phyloP scores from a whole-genome alignment of 1,140 invertebrate species.

The Drosophila melanogaster region DNA sequence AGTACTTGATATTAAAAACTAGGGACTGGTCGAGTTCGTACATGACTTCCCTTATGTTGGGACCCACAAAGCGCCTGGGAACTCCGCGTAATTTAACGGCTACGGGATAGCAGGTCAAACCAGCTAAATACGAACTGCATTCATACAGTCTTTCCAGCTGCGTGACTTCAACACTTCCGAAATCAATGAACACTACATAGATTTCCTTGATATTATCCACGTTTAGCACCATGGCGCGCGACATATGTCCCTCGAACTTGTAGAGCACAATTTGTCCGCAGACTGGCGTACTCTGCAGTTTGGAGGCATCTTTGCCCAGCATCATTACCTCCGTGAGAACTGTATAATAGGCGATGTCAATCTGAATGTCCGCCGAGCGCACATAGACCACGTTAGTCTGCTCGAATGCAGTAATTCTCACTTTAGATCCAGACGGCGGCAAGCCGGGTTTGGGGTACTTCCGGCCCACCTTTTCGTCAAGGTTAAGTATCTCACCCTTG shows the following conservation, averaged over 20 bases:
- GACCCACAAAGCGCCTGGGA: constrained; percentile 41
- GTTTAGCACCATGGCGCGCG: constrained; percentile 68
- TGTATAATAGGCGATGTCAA: constrained; percentile 56
- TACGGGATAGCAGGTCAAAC: constrained; percentile 52
- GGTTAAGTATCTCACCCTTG: constrained; percentile 2
- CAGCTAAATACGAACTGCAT: constrained; percentile 38
- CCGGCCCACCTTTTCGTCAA: neutral
- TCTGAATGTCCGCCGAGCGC: constrained; percentile 39
- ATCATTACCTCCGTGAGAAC: constrained; percentile 42
- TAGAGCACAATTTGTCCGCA: constrained; percentile 66
- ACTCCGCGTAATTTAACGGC: constrained; percentile 68
- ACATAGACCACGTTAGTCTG: constrained; percentile 73
- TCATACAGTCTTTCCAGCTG: constrained; percentile 48
- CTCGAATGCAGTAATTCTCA: constrained; percentile 67
- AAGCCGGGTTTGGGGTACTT: constrained; percentile 14
- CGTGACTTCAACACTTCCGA: constrained; percentile 64
- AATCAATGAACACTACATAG: constrained; percentile 70
- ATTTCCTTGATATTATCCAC: constrained; percentile 47
- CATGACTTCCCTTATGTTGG: constrained; percentile 55
- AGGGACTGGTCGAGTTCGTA: constrained; percentile 41
- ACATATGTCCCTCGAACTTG: constrained; percentile 38
- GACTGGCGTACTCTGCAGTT: constrained; percentile 38
- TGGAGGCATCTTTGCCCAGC: constrained; percentile 16
- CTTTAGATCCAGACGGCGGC: constrained; percentile 42
- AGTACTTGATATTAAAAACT: constrained; percentile 59